phyloP scores from a whole-genome alignment of 92 coral and sea anemone species.

The Palythoa grandiflora region DNA sequence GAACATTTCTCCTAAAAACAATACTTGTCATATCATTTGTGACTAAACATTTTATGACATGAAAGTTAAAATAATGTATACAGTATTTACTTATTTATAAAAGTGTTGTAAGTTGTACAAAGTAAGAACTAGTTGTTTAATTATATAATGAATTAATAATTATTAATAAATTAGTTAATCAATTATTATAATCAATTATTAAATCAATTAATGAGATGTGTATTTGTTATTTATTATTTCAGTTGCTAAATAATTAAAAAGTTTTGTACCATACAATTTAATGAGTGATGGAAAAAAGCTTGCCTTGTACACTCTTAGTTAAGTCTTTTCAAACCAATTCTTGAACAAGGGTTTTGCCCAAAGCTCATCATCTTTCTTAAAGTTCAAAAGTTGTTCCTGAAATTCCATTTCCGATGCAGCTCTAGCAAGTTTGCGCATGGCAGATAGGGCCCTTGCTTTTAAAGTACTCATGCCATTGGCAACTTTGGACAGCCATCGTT shows the following conservation, averaged over 20 bases:
- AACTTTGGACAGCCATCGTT: conserved; percentile 19
- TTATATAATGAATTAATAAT: too few relatives aligned
- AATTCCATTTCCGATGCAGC: conserved; percentile 11
- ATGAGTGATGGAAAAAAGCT: background rate
- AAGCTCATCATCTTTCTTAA: conserved; percentile 5
- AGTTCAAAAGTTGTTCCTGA: background rate
- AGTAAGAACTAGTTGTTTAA: too few relatives aligned
- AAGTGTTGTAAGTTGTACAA: too few relatives aligned
- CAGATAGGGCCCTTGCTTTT: conserved; percentile 20
- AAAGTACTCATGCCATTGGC: conserved; percentile 27
- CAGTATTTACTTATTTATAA: background rate
- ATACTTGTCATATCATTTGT: background rate
- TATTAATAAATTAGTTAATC: background rate
- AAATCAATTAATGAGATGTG: background rate
- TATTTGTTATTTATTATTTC: background rate
- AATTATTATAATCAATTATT: background rate
- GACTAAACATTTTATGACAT: background rate
- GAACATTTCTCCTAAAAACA: background rate
- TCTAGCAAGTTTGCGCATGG: conserved; percentile 13
- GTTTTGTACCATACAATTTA: conserved; percentile 1
- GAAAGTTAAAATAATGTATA: background rate
- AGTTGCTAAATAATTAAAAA: background rate
- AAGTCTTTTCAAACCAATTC: conserved; percentile 54
- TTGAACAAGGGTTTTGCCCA: conserved; percentile 11
- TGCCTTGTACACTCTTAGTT: conserved; percentile 51